Evolutionary conservation across 1,140 invertebrate species (phyloP), one percentile per base, ranked within the genome.

Genomic region (Rhopalosiphum maidis): DNA sequence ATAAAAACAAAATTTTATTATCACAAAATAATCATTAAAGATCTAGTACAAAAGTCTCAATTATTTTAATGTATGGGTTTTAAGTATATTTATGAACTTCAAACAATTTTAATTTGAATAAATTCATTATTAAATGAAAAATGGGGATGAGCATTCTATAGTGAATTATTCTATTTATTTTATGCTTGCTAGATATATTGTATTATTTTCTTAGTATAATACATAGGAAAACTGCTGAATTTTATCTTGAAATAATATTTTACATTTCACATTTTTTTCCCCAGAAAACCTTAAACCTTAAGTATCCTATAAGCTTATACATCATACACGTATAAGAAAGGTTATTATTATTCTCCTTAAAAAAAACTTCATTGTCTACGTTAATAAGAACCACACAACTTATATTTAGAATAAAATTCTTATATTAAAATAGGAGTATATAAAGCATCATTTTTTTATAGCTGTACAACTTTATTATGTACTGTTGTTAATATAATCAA

Each of bases 251-350:
- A 6, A 77, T 77, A 30, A 77, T 77, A 77, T 77, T 77, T 77
- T 77, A 77, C 15, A 77, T 77, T 77, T 77, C 25, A 30, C 11
- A 30, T 68, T n/a, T 68, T 68, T 77, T n/a, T 77, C 2, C 11
- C n/a, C 60, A 77, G 60, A 77, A n/a, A 77, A n/a, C 60, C 60
- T 77, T 77, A n/a, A n/a, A 77, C 60, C 60, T n/a, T 77, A n/a
- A n/a, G 60, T n/a, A n/a, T 77, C 5, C 60, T 77, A n/a, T 18
- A 18, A 77, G 30, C 60, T 77, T 77, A 3, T 68, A 60, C 60
- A 68, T 30, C n/a, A 3, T 68, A 60, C 60, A 68, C 60, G 30
- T 68, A 68, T 77, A n/a, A n/a, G 60, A 4, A 15, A 77, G 3
- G n/a, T 6, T 3, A 77, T 35, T 77, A 77, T 77, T n/a, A 77